A percentile compares a stretch with the other conserved stretches of the same genome.
Evolutionary conservation across 2,888 invertebrate species (phyloP).

Genomic region (Punctoribates punctum): DNA sequence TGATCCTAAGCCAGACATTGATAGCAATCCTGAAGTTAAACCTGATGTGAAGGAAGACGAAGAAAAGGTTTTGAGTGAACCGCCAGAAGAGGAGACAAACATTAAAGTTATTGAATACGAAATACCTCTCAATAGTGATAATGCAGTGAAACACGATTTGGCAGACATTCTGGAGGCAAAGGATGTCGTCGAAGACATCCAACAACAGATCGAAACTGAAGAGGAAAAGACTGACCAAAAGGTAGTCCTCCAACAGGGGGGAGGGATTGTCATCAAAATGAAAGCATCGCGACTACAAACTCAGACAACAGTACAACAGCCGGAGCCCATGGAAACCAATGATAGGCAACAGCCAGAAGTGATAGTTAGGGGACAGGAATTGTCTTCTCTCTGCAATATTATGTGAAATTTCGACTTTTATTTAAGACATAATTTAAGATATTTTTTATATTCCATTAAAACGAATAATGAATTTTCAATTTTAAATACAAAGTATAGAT

Average conservation of each 20-base stretch:
- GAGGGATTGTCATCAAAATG: constrained; percentile 40
- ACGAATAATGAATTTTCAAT: constrained; percentile 18
- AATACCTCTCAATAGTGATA: constrained; percentile 32
- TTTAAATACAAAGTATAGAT: constrained; percentile 13
- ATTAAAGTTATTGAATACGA: constrained; percentile 40
- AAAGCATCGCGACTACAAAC: constrained; percentile 19
- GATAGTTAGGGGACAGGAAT: constrained; percentile 29
- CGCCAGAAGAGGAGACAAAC: constrained; percentile 22
- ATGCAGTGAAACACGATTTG: constrained; percentile 7
- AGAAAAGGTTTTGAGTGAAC: background rate
- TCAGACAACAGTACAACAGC: background rate
- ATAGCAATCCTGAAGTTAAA: background rate
- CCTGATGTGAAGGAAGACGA: constrained; percentile 6
- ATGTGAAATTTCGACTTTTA: constrained; percentile 34
- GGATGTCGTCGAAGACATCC: background rate
- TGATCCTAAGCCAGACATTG: background rate
- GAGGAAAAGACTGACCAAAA: constrained; percentile 11
- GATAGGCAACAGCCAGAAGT: constrained; percentile 11
- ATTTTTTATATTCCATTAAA: constrained; percentile 25
- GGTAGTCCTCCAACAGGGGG: constrained; percentile 15
- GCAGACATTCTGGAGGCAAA: background rate
- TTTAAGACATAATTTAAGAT: constrained; percentile 32
- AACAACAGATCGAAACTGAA: background rate
- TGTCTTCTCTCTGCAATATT: constrained; percentile 41
- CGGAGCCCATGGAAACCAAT: background rate